Base-by-base conservation (phyloP, 64 coral and sea anemone genomes). In the Dendrophyllia cribrosa region DNA sequence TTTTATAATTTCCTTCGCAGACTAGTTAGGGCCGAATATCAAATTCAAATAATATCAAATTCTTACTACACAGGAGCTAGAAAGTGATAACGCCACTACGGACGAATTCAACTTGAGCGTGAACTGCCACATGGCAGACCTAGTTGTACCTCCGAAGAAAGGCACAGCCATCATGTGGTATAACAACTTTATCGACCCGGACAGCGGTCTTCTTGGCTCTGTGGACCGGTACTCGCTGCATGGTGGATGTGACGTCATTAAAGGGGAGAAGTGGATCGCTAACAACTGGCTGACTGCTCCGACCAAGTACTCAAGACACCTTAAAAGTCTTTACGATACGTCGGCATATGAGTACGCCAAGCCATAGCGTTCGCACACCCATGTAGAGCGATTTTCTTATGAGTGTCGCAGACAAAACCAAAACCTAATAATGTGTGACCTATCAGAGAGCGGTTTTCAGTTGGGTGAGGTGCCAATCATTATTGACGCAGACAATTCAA, bases 141-240 rank as follows among this genome's bases (percentile, higher is more conserved):
- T 92, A 25, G 90, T 92, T 11, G 51, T 92, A 9, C 80, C 90
- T 26, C 90, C 90, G 7, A 92, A 51, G 82, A 92, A 92, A 75
- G 83, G 83, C 43, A 85, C 72, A 6, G 90, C 90, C 15, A 92
- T 92, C 21, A 92, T 92, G 90, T 92, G 90, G 90, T 92, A 92
- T 47, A 92, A 92, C 72, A 83, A 86, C 61, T 87, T 80, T 60
- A 78, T 87, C 50, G 90, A 92, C 22, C 70, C 72, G 43, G 82
- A 86, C 23, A 86, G 80, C 82, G 81, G 82, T 26, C 63, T 86
- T 15, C 53, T 92, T 25, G 91, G 91, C 22, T 43, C 58, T 65
- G 70, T 87, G 59, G 91, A 92, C 25, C 70, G 73, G 43, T 92
- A 92, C 58, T 92, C 89, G 6, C 51, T 92, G 8, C 89, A 92